phyloP scores from a whole-genome alignment of 2,888 invertebrate species.

The Sinopyrophorus schimmeli region DNA sequence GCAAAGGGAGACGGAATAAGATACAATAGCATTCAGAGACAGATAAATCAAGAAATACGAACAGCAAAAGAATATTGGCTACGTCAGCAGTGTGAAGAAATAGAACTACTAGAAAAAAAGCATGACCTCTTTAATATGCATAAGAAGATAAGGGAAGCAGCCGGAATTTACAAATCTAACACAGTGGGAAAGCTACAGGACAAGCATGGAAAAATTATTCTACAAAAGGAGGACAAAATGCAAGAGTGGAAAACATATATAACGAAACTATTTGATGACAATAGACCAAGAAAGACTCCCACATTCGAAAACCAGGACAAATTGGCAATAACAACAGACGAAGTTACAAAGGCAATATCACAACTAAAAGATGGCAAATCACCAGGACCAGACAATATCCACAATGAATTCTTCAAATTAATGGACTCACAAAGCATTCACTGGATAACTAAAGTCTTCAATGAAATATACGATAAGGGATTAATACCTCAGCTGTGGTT shows the following conservation, averaged over 20 bases:
- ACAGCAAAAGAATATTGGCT: slow-evolving; percentile 13
- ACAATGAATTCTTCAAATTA: slow-evolving; percentile 4
- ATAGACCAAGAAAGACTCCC: slow-evolving; percentile 8
- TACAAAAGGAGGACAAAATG: slow-evolving; percentile 6
- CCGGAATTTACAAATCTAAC: slow-evolving; percentile 2
- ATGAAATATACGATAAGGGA: neutral
- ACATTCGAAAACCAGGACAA: neutral
- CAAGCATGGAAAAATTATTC: slow-evolving; percentile 1
- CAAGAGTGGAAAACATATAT: slow-evolving; percentile 10
- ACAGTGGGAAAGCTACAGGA: slow-evolving; percentile 8
- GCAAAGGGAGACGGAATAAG: no score
- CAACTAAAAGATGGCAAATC: slow-evolving; percentile 17
- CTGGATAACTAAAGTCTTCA: slow-evolving; percentile 2
- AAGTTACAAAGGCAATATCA: slow-evolving; percentile 20
- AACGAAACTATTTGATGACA: slow-evolving; percentile 13
- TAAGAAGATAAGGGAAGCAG: slow-evolving; percentile 10
- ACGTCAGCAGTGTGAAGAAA: slow-evolving; percentile 11
- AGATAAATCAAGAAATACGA: slow-evolving; percentile 13
- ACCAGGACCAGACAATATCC: slow-evolving; percentile 1
- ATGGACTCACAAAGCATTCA: neutral
- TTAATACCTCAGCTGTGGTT: neutral
- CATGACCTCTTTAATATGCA: slow-evolving; percentile 14
- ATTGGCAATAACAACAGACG: slow-evolving; percentile 17
- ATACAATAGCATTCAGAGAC: slow-evolving; percentile 12
- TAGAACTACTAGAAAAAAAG: slow-evolving; percentile 10